Conservation (phyloP, 2,888 invertebrate species). For the Sympetrum striolatum region DNA sequence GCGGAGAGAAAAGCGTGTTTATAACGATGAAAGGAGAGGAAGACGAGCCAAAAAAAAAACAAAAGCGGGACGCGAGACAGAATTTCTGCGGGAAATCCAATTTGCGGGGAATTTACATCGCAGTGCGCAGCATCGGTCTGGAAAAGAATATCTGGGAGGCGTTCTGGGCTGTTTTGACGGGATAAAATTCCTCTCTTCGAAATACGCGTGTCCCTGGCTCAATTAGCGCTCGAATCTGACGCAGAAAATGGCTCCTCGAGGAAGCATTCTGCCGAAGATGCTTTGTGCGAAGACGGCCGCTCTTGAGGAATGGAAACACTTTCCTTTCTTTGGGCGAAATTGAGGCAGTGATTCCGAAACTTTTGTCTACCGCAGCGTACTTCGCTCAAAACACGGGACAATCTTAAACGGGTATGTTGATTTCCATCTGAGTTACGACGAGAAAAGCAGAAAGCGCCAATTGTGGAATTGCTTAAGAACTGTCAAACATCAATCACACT, state of each 20-base stretch:
- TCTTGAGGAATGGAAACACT: too few relatives aligned
- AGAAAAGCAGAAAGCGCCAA: too few relatives aligned
- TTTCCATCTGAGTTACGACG: too few relatives aligned
- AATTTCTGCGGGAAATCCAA: background rate
- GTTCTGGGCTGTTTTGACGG: background rate
- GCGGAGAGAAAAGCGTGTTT: background rate
- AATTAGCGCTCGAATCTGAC: background rate
- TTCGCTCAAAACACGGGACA: too few relatives aligned
- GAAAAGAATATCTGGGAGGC: background rate
- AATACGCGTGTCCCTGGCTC: background rate
- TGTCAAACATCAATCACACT: too few relatives aligned
- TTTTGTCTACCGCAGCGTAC: too few relatives aligned
- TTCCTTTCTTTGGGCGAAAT: too few relatives aligned
- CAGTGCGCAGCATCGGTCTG: background rate
- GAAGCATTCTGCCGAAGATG: background rate
- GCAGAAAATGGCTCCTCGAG: background rate
- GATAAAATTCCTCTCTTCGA: background rate
- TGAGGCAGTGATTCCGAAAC: too few relatives aligned
- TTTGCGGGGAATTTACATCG: background rate
- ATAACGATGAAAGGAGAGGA: background rate
- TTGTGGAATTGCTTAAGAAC: too few relatives aligned
- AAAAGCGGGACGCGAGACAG: background rate
- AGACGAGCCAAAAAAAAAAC: background rate
- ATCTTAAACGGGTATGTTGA: too few relatives aligned
- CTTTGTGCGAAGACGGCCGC: too few relatives aligned